A percentile compares a stretch with the other conserved stretches of the same genome.
phyloP scores from a whole-genome alignment of 2,888 invertebrate genomes.

The Balanococcus diminutus region DNA sequence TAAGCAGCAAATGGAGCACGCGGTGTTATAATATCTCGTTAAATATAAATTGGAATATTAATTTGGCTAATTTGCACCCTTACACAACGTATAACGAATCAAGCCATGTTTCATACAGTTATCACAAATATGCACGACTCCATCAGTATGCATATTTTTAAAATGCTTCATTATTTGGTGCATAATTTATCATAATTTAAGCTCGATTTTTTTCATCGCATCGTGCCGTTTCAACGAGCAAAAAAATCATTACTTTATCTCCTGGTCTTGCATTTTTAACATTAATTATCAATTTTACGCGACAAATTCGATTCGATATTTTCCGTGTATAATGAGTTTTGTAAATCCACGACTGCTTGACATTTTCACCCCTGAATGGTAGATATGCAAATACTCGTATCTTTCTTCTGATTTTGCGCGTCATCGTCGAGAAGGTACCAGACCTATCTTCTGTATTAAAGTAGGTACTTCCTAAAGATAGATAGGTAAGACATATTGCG shows the following conservation, averaged over 20 bases:
- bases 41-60: slow-evolving; percentile 43
- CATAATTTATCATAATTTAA: slow-evolving; percentile 37
- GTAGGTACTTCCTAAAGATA: too few relatives aligned
- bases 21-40: slow-evolving; percentile 22
- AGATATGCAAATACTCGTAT: background rate
- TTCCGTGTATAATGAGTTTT: slow-evolving; percentile 10
- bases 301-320: slow-evolving; percentile 11
- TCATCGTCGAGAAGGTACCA: background rate
- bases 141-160: slow-evolving; percentile 37
- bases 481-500: background rate
- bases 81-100: background rate
- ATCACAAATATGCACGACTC: background rate
- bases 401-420: background rate
- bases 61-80: slow-evolving; percentile 15
- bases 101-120: background rate
- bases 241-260: slow-evolving; percentile 16
- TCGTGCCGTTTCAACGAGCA: background rate
- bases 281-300: slow-evolving; percentile 32
- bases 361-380: background rate
- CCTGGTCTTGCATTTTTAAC: background rate
- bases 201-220: background rate
- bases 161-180: slow-evolving; percentile 35
- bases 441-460: too few relatives aligned
- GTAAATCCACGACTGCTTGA: background rate
- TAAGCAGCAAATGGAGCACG: slow-evolving; percentile 17